Evolutionary conservation across 2,888 invertebrate species (phyloP), one percentile per base, ranked within the genome.

Genomic region (Campoplex nolae): DNA sequence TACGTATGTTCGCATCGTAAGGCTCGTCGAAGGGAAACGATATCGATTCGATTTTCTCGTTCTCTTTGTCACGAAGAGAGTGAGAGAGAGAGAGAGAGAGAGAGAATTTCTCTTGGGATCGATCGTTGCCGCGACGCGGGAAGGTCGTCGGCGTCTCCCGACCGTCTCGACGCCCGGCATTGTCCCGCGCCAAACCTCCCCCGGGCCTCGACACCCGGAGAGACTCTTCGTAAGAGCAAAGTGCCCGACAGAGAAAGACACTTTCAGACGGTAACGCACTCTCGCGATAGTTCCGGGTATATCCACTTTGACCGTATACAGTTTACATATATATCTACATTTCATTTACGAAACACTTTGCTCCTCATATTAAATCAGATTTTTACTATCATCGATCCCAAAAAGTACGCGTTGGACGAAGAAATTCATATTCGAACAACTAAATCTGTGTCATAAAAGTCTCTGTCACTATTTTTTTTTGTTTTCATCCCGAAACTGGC

Each of bases 61-160:
- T 71, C 65, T 45, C 79, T 45, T 48, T 45, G 67, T 56, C 62
- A 28, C 23, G 23, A 28, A 58, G 58, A 62, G 23, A 23, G 56
- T 2, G n/a, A 54, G 58, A 58, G 54, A 54, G n/a, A 58, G 54
- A 56, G 58, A 58, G n/a, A n/a, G 56, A 6, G 4, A 23, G 23
- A 56, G 58, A 62, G 58, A 62, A 28, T 62, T 62, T 76, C 67
- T 62, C 73, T 70, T 79, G 75, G 76, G 80, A 86, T 86, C 86
- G 86, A 86, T 86, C 86, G 86, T 67, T 74, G 75, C 70, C 38
- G 83, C 35, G 62, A 65, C 65, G 45, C 68, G 76, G 80, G 83
- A 89, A 89, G 89, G 89, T 89, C 89, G 89, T 89, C 88, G 89
- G 87, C 89, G 90, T 90, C 89, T 90, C 90, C 85, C 89, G 86